A percentile compares a stretch with the other conserved stretches of the same genome.
Evolutionary conservation across 2,113 vertebrate species (phyloP).

Genomic region (Butorides virescens): DNA sequence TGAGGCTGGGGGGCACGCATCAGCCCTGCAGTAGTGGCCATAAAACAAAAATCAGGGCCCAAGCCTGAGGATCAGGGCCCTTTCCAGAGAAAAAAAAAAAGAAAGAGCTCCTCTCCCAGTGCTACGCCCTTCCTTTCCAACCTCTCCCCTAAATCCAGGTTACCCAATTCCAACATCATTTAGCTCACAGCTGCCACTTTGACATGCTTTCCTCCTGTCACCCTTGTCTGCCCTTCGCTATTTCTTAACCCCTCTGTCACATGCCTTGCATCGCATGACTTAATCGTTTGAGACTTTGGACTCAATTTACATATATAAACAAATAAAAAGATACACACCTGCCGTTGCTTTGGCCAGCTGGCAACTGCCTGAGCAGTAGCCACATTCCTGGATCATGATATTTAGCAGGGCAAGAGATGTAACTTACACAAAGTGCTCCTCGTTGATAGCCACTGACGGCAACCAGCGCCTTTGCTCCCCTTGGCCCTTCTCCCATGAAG

Average conservation of each 20-base stretch:
- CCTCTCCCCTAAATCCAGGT: constrained; percentile 57
- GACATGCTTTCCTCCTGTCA: constrained; percentile 22
- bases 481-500: neutral
- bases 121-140: constrained; percentile 42
- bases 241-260: constrained; percentile 24
- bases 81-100: neutral
- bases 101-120: neutral
- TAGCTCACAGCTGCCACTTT: constrained; percentile 16
- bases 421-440: neutral
- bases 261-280: constrained; percentile 9
- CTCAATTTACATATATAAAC: constrained; percentile 45
- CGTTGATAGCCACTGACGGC: neutral
- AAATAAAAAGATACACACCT: constrained; percentile 29
- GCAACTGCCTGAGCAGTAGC: neutral
- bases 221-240: neutral
- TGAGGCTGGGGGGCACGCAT: rapidly evolving
- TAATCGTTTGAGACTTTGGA: neutral
- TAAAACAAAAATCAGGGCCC: neutral
- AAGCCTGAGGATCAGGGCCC: neutral
- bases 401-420: neutral
- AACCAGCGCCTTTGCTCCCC: neutral
- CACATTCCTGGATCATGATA: constrained; percentile 32
- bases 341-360: constrained; percentile 10
- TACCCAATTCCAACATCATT: constrained; percentile 24
- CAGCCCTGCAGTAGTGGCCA: neutral